phyloP scores from a whole-genome alignment of 2,113 vertebrate genomes.

The Penelope pileata region DNA sequence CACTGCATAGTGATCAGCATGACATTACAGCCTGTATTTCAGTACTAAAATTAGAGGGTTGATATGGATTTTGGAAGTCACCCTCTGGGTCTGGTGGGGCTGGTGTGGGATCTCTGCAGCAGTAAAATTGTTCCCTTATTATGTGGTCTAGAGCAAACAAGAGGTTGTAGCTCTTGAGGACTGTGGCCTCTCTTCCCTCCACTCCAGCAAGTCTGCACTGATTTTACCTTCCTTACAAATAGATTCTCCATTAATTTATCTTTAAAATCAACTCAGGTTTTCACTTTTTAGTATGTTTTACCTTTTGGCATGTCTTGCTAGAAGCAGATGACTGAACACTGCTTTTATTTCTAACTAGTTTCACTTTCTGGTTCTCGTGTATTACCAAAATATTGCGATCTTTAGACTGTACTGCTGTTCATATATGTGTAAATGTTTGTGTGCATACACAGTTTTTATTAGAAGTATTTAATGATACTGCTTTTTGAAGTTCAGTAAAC shows the following conservation, averaged over 20 bases:
- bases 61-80: not conserved
- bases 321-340: not conserved
- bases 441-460: not conserved
- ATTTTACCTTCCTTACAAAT: not conserved
- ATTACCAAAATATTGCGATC: not conserved
- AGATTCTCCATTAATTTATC: not conserved
- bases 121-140: not conserved
- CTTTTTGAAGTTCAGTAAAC: not conserved
- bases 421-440: not conserved
- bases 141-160: not conserved
- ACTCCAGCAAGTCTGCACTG: not conserved
- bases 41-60: not conserved
- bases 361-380: not conserved
- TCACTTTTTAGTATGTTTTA: not conserved
- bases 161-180: fast-evolving
- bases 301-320: not conserved
- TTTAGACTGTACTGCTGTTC: not conserved
- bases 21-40: not conserved
- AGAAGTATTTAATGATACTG: not conserved
- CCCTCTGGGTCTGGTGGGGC: not conserved
- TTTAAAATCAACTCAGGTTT: not conserved
- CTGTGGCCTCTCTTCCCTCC: not conserved
- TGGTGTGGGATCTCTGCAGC: not conserved
- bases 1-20: not conserved
- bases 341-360: not conserved